Evolutionary conservation across 2,797 vertebrate genomes (phyloP).

Genomic region (Eremophila alpestris): DNA sequence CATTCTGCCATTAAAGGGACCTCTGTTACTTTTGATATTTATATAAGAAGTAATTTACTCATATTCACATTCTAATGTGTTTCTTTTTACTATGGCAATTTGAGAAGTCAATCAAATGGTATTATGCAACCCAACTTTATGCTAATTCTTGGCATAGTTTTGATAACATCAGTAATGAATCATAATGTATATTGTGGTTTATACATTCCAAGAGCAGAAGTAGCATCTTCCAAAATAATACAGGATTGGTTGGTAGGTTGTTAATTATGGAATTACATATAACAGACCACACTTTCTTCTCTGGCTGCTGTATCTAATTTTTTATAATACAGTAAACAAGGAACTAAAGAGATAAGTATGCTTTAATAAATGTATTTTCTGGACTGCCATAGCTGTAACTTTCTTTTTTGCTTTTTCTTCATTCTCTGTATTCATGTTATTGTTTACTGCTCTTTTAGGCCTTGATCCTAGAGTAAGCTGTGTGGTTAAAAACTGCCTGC

Average conservation of each 20-base stretch:
- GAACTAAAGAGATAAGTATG: not conserved
- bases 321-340: not conserved
- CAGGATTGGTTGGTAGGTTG: not conserved
- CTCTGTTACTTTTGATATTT: not conserved
- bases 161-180: not conserved
- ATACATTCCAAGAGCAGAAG: not conserved
- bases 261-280: not conserved
- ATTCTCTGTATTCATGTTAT: not conserved
- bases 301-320: not conserved
- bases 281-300: not conserved
- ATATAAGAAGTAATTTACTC: not conserved
- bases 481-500: not conserved
- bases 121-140: not conserved
- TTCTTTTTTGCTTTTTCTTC: not conserved
- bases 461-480: not conserved
- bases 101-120: not conserved
- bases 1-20: constrained; percentile 11
- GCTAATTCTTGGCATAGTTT: not conserved
- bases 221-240: not conserved
- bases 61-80: not conserved
- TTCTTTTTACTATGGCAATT: not conserved
- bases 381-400: not conserved
- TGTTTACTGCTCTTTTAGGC: not conserved
- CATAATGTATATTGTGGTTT: not conserved
- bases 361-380: not conserved